phyloP scores from a whole-genome alignment of 2,113 vertebrate species.

The Bucco capensis region DNA sequence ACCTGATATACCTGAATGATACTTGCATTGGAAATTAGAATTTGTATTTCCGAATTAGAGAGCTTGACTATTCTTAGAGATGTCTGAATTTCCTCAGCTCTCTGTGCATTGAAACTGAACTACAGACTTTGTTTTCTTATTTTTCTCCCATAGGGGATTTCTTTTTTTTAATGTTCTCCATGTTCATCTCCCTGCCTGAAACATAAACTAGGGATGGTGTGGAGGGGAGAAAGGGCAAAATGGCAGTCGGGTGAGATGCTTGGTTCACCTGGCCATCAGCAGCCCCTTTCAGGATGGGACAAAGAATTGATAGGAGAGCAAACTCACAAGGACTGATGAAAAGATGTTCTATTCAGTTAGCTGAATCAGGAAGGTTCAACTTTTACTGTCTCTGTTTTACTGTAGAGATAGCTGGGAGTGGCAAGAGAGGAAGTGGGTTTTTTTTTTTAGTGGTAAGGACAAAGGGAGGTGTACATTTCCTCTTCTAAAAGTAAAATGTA shows the following conservation, averaged over 20 bases:
- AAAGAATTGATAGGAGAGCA: background rate
- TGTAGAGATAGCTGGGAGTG: background rate
- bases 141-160: background rate
- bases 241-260: background rate
- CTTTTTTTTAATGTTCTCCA: background rate
- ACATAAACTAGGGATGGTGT: background rate
- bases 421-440: background rate
- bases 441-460: background rate
- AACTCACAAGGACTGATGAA: background rate
- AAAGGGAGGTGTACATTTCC: slow-evolving; percentile 18
- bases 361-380: background rate
- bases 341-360: background rate
- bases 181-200: background rate
- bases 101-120: background rate
- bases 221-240: background rate
- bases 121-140: background rate
- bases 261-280: background rate
- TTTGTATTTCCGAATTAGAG: background rate
- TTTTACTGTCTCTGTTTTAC: background rate
- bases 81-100: background rate
- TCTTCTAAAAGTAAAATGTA: background rate
- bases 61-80: background rate
- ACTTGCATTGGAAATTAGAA: background rate
- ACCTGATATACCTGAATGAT: background rate
- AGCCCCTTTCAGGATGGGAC: background rate